Evolutionary conservation across 2,113 vertebrate species (phyloP).

Genomic region (Galbula dea): DNA sequence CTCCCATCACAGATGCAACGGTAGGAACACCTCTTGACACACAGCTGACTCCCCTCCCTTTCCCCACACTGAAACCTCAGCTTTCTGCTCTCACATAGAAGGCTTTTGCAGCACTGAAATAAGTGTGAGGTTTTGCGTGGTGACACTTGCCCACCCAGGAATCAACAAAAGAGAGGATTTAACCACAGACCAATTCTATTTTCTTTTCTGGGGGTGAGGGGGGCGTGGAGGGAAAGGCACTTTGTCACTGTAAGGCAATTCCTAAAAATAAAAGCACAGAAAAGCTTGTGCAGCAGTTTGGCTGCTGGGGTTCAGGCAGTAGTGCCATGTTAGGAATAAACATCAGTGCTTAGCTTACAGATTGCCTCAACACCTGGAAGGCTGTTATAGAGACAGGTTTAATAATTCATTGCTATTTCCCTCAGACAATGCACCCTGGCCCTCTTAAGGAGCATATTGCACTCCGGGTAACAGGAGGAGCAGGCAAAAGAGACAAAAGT

Average conservation of each 20-base stretch:
- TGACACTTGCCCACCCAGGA: background rate
- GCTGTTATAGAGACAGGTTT: conserved; percentile 30
- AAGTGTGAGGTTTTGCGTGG: background rate
- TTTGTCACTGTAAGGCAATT: background rate
- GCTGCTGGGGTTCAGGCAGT: background rate
- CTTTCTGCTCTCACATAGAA: background rate
- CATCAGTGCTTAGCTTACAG: conserved; percentile 32
- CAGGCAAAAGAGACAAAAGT: conserved; percentile 23
- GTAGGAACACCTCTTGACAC: background rate
- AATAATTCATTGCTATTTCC: conserved; percentile 54
- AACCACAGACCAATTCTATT: background rate
- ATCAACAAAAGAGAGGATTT: background rate
- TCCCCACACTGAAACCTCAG: background rate
- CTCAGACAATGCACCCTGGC: background rate
- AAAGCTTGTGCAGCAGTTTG: background rate
- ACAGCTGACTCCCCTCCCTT: background rate
- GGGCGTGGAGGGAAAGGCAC: background rate
- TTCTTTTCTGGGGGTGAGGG: background rate
- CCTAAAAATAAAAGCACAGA: background rate
- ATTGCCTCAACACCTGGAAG: conserved; percentile 49
- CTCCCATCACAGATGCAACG: background rate
- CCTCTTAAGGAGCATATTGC: background rate
- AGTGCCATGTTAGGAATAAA: background rate
- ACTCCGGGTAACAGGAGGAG: conserved; percentile 11
- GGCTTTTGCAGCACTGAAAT: background rate